Percentiles rank a stretch among this genome's conserved stretches.
Evolutionary conservation across 2,888 invertebrate species (phyloP).

Genomic region (Leptopilina syphax): DNA sequence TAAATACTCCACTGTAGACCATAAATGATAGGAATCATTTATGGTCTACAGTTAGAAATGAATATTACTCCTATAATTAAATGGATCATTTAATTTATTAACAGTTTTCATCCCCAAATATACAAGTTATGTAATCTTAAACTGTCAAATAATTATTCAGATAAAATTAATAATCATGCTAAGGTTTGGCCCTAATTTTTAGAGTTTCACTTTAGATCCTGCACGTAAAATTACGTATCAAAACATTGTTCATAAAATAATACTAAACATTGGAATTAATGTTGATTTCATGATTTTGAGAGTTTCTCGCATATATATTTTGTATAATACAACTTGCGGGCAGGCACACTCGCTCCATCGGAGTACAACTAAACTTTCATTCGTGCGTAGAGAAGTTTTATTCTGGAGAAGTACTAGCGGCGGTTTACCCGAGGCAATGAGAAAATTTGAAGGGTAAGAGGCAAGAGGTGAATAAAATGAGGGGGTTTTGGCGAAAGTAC

Average conservation of each 20-base stretch:
- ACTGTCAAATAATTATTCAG: too few species aligned
- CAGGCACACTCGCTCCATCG: background rate
- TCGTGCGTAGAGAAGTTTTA: constrained; percentile 30
- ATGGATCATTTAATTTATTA: too few species aligned
- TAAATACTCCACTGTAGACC: too few species aligned
- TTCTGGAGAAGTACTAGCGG: background rate
- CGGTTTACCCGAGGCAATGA: constrained; percentile 1
- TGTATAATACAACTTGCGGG: background rate
- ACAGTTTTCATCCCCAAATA: too few species aligned
- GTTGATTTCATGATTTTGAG: background rate
- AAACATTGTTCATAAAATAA: background rate
- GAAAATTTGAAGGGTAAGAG: constrained; percentile 2
- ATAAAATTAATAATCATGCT: too few species aligned
- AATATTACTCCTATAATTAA: too few species aligned
- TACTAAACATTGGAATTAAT: too few species aligned
- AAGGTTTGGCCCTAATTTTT: too few species aligned
- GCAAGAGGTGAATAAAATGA: constrained; percentile 2
- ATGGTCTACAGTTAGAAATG: too few species aligned
- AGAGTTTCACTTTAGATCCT: too few species aligned
- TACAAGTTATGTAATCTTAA: too few species aligned
- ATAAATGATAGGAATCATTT: too few species aligned
- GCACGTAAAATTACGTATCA: background rate
- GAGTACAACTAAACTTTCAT: constrained; percentile 13
- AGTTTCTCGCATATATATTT: background rate
- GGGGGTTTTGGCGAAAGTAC: background rate